Conservation (phyloP, 2,113 vertebrate genomes). For the Rhinopithecus roxellana region DNA sequence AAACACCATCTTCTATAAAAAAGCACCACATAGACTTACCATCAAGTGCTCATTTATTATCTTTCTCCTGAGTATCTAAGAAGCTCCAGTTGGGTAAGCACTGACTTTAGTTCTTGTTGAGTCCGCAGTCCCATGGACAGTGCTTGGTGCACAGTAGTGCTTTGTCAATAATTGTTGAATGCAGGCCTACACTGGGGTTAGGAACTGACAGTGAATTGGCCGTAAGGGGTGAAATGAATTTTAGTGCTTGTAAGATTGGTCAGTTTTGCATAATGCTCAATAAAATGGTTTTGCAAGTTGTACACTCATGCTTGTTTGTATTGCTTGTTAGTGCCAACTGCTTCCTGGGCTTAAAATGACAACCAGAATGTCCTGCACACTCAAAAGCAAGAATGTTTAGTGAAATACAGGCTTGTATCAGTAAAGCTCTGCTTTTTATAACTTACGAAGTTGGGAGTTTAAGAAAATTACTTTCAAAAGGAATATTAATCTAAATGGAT, state of each 20-base stretch:
- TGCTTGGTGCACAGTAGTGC: background rate
- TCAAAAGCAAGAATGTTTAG: background rate
- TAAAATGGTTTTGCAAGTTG: background rate
- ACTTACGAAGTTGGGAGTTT: background rate
- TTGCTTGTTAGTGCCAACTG: background rate
- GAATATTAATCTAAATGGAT: background rate
- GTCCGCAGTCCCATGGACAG: background rate
- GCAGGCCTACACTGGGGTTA: fast-evolving
- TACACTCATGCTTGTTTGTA: background rate
- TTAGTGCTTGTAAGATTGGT: background rate
- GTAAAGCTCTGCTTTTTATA: background rate
- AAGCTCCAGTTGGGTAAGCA: background rate
- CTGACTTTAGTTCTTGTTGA: background rate
- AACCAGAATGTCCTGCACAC: background rate
- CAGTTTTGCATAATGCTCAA: background rate
- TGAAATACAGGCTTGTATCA: background rate
- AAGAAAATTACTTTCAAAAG: background rate
- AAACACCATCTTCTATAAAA: background rate
- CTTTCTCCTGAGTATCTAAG: background rate
- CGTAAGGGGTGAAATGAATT: background rate
- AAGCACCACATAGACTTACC: background rate
- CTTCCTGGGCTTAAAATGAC: background rate
- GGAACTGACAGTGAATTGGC: background rate
- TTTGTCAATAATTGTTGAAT: background rate
- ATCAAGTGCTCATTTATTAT: background rate